Conservation (phyloP, 2,888 invertebrate genomes). For the Autographa gamma region DNA sequence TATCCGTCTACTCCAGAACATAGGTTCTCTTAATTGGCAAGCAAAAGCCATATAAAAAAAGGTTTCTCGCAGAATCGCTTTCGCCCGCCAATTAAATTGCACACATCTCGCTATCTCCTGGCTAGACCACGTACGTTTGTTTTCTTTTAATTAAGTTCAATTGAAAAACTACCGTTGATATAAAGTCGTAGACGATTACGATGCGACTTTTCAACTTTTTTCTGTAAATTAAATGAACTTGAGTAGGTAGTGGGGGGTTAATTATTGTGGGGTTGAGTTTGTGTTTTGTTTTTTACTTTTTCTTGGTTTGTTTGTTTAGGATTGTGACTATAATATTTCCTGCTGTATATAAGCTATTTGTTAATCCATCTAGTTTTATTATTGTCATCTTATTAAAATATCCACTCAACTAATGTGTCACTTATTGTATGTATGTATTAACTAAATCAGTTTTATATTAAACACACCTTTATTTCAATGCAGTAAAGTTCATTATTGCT, state of each 20-base stretch:
- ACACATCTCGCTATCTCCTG: constrained; percentile 39
- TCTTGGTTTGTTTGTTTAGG: background rate
- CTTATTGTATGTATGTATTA: too few relatives aligned
- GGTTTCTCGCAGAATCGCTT: constrained; percentile 36
- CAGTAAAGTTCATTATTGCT: background rate
- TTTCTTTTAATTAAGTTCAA: constrained; percentile 78
- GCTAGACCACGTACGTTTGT: constrained; percentile 68
- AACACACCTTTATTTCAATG: background rate
- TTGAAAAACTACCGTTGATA: constrained; percentile 67
- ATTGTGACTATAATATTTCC: too few relatives aligned
- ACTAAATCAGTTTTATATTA: too few relatives aligned
- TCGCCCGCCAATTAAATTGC: constrained; percentile 21
- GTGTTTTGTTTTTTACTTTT: background rate
- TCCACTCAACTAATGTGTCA: too few relatives aligned
- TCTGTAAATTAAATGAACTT: constrained; percentile 8
- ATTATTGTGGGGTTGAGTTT: background rate
- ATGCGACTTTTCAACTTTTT: constrained; percentile 36
- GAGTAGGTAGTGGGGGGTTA: background rate
- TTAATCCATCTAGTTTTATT: too few relatives aligned
- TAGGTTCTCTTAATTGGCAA: constrained; percentile 3
- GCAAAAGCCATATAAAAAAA: background rate
- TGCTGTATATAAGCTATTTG: too few relatives aligned
- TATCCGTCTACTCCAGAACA: background rate
- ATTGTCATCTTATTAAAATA: too few relatives aligned
- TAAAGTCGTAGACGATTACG: constrained; percentile 40